Percentiles rank a stretch among this genome's conserved stretches.
Evolutionary conservation across 2,888 invertebrate species (phyloP).

Genomic region (Tenthredo mesomela): DNA sequence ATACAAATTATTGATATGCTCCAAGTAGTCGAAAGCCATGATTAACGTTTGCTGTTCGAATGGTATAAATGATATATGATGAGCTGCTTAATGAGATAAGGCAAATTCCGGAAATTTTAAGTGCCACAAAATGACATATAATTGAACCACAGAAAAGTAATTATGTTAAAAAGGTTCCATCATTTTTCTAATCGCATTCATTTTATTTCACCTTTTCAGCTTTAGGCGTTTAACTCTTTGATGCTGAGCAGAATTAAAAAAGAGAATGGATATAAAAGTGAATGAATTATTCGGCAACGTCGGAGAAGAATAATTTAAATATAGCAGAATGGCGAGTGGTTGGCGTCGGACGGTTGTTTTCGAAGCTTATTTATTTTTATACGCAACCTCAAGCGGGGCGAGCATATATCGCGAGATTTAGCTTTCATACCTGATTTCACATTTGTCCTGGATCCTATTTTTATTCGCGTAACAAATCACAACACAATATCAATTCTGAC

Average conservation of each 20-base stretch:
- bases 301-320: conserved; percentile 44
- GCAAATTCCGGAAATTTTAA: neutral
- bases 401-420: conserved; percentile 1
- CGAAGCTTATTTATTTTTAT: conserved; percentile 40
- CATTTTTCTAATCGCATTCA: neutral
- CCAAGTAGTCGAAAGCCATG: neutral
- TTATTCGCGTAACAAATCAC: conserved; percentile 6
- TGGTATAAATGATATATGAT: neutral
- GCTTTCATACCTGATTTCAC: conserved; percentile 33
- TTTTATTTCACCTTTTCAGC: neutral
- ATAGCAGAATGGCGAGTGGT: neutral
- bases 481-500: neutral
- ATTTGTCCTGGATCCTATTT: conserved; percentile 27
- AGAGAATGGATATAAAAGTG: neutral
- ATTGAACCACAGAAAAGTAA: neutral
- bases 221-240: neutral
- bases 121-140: neutral
- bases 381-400: conserved; percentile 5
- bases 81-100: neutral
- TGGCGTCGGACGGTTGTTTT: conserved; percentile 32
- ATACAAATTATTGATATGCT: neutral
- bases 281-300: conserved; percentile 14
- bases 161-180: neutral
- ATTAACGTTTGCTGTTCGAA: neutral
- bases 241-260: neutral